Base-by-base conservation (phyloP, 2,888 invertebrate genomes). In the Lamproptera curius region DNA sequence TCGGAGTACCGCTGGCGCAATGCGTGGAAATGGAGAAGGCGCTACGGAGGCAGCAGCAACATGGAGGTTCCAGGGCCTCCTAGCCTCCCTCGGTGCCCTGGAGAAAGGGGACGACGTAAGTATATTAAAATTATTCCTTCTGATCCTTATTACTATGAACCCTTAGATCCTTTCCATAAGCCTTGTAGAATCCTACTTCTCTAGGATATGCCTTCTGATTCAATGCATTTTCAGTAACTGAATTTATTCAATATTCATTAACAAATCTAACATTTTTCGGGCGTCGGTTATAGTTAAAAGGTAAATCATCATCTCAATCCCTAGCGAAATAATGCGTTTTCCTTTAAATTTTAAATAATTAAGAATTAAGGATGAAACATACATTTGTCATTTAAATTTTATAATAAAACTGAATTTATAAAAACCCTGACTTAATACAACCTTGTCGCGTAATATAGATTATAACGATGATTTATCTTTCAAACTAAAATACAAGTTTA, bases 1-100 rank as follows among this genome's bases (percentile, higher is more conserved):
- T 97, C 67, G 97, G 97, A 6, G 92, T 96, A 56, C 92, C 96
- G 1, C 81, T 97, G 57, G 89, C 92, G 43, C 94, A 94, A 69
- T 97, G 97, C 71, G 91, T 97, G 61, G 93, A 94, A 67, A 94
- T 95, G 61, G 97, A 97, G 77, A 70, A 89, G 69, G 77, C 84
- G 72, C 56, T 87, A 39, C 63, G 85, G 28, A 60, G 80, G 56
- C 60, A 79, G 56, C 74, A 82, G 66, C 79, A 88, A 73, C 80
- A 84, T 51, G 88, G 90, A 6, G 91, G 92, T 16, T 94, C 94
- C 46, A 88, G 94, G 50, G 91, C 92, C 35, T 94, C 94, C 92
- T 95, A 57, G 92, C 92, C 39, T 94, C 94, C 16, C 88, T 95
- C 40, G 92, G 92, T 52, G 69, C 77, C 9, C 61, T 76, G 9